A percentile compares a stretch with the other conserved stretches of the same genome.
Evolutionary conservation across 53 echinoderm and acorn worm species (phyloP).

Genomic region (Pentamera pediparva): DNA sequence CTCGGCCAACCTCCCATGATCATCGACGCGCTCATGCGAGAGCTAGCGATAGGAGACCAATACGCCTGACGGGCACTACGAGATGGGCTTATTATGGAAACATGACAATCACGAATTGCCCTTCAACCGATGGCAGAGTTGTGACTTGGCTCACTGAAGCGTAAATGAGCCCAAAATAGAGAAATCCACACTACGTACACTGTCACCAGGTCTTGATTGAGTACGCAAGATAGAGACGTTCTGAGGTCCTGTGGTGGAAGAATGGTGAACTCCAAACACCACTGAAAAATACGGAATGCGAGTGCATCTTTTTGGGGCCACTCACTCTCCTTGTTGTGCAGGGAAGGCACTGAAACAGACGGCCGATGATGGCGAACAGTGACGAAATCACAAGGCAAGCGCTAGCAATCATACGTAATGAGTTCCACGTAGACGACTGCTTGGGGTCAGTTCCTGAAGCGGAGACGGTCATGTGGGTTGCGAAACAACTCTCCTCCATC

Average conservation of each 20-base stretch:
- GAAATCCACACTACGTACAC: neutral
- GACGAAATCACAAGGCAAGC: too few relatives aligned
- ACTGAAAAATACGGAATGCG: too few relatives aligned
- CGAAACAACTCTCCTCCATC: too few relatives aligned
- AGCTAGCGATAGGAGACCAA: conserved; percentile 30
- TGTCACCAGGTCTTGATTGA: neutral
- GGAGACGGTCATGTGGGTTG: too few relatives aligned
- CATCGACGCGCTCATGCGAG: conserved; percentile 37
- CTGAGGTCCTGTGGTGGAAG: too few relatives aligned
- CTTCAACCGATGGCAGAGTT: conserved; percentile 29
- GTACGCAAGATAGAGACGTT: neutral
- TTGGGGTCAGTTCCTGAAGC: too few relatives aligned
- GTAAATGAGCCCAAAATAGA: too few relatives aligned
- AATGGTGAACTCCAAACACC: too few relatives aligned
- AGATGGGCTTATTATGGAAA: conserved; percentile 46
- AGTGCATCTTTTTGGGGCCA: conserved; percentile 22
- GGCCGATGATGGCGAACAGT: conserved; percentile 1
- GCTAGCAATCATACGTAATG: too few relatives aligned
- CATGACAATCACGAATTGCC: conserved; percentile 34
- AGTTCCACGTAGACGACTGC: too few relatives aligned
- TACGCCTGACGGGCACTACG: conserved; percentile 42
- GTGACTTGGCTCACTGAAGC: conserved; percentile 22
- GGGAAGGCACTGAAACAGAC: neutral
- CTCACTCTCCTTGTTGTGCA: neutral
- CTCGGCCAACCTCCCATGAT: conserved; percentile 48